A percentile compares a stretch with the other conserved stretches of the same genome.
Conservation (phyloP, 1,140 invertebrate species). For the Myzus persicae region DNA sequence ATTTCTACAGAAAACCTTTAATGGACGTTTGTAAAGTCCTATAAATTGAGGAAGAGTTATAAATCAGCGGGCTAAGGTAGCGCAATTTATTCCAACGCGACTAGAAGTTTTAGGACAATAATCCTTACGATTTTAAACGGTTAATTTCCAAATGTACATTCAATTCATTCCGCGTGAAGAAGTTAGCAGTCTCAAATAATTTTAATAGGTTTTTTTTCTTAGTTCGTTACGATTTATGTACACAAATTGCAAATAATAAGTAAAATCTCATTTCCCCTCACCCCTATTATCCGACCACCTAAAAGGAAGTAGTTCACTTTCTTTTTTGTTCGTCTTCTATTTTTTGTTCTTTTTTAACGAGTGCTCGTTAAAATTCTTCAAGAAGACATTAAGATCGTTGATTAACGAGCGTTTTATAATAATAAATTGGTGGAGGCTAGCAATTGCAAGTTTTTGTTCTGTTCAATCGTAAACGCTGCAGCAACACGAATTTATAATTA, state of each 20-base stretch:
- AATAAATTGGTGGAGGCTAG: slow-evolving; percentile 49
- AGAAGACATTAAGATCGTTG: slow-evolving; percentile 57
- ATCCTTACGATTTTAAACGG: slow-evolving; percentile 33
- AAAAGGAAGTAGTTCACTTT: slow-evolving; percentile 49
- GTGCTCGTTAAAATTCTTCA: slow-evolving; percentile 55
- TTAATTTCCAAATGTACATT: slow-evolving; percentile 34
- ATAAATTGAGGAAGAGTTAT: slow-evolving; percentile 42
- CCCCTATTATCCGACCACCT: not conserved
- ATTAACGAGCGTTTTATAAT: slow-evolving; percentile 56
- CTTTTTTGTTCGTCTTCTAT: slow-evolving; percentile 16
- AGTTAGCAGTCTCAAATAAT: not conserved
- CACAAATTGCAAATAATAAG: slow-evolving; percentile 38
- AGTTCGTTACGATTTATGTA: slow-evolving; percentile 4
- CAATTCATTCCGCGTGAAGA: not conserved
- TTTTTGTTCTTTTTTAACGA: slow-evolving; percentile 37
- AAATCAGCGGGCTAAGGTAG: slow-evolving; percentile 27
- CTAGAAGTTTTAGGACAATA: not conserved
- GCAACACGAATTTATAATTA: slow-evolving; percentile 55
- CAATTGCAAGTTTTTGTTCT: slow-evolving; percentile 49
- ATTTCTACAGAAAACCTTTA: slow-evolving; percentile 30
- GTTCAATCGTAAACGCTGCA: slow-evolving; percentile 35
- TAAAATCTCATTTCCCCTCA: slow-evolving; percentile 45
- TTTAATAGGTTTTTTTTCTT: slow-evolving; percentile 34
- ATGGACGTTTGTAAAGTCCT: slow-evolving; percentile 48
- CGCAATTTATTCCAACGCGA: slow-evolving; percentile 6